Percentiles rank a stretch among this genome's conserved stretches.
Evolutionary conservation across 2,888 invertebrate species (phyloP).

Genomic region (Polymixis lichenea): DNA sequence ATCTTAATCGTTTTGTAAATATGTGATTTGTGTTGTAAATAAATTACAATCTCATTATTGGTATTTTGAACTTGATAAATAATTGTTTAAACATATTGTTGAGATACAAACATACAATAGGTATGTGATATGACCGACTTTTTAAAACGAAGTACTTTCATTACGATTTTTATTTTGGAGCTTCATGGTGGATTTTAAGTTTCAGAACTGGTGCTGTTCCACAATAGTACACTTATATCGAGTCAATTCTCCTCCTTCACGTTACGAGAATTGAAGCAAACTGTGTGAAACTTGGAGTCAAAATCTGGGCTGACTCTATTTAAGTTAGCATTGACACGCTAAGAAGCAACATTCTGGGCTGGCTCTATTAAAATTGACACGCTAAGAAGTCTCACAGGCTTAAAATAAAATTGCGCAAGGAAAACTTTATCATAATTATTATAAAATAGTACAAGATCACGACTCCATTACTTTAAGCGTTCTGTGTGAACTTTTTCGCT

Average conservation of each 20-base stretch:
- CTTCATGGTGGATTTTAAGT: no score
- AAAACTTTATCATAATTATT: background rate
- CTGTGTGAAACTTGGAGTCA: no score
- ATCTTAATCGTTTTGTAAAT: constrained; percentile 57
- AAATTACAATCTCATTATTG: constrained; percentile 46
- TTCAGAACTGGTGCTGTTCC: no score
- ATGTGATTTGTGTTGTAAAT: constrained; percentile 53
- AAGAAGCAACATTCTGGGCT: no score
- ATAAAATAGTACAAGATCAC: background rate
- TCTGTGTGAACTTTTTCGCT: constrained; percentile 15
- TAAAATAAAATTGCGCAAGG: background rate
- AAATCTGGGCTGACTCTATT: no score
- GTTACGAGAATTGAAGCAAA: no score
- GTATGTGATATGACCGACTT: background rate
- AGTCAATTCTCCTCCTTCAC: no score
- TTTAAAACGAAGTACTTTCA: no score
- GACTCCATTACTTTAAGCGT: constrained; percentile 2
- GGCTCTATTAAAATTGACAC: no score
- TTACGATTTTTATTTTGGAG: background rate
- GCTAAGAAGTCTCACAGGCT: background rate
- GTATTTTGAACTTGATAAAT: constrained; percentile 26
- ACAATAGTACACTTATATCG: no score
- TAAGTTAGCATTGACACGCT: no score
- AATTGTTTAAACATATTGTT: background rate
- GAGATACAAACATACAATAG: background rate